Evolutionary conservation across 1,140 invertebrate genomes (phyloP).

Genomic region (Teleogryllus occipitalis): DNA sequence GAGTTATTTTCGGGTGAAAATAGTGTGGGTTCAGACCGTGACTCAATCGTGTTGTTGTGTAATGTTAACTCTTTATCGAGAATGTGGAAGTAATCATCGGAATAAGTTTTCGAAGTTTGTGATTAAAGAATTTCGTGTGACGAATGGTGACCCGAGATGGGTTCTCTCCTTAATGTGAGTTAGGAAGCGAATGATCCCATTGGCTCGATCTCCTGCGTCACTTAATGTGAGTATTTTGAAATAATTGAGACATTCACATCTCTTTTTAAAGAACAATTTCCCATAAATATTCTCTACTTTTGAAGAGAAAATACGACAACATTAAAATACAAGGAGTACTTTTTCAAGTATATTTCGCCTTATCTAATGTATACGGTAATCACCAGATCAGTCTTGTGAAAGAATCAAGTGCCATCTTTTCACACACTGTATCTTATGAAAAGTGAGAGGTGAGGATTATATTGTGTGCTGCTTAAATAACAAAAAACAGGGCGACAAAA

Average conservation of each 20-base stretch:
- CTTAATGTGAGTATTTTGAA: background rate
- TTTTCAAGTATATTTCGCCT: background rate
- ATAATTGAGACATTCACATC: background rate
- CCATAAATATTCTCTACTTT: background rate
- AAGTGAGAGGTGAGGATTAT: conserved; percentile 4
- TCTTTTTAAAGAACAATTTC: conserved; percentile 1
- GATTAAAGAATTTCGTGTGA: background rate
- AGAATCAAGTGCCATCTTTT: background rate
- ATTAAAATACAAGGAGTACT: background rate
- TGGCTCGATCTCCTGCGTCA: background rate
- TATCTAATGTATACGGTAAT: conserved; percentile 1
- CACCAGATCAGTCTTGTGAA: background rate
- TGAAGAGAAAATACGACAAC: background rate
- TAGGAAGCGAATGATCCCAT: background rate
- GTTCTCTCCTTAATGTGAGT: background rate
- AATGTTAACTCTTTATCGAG: background rate
- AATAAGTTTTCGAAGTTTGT: background rate
- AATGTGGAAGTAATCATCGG: background rate
- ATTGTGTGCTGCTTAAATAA: background rate
- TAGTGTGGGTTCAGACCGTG: background rate
- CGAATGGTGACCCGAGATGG: background rate
- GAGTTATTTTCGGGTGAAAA: too few species aligned
- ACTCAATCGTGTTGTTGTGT: background rate
- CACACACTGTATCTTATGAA: background rate
- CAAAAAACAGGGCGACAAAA: conserved; percentile 4